These are phyloP conservation scores for Dicyrtomina minuta DNA, from an alignment of 2,888 invertebrate genomes.

Conservation along the genomic window DNA sequence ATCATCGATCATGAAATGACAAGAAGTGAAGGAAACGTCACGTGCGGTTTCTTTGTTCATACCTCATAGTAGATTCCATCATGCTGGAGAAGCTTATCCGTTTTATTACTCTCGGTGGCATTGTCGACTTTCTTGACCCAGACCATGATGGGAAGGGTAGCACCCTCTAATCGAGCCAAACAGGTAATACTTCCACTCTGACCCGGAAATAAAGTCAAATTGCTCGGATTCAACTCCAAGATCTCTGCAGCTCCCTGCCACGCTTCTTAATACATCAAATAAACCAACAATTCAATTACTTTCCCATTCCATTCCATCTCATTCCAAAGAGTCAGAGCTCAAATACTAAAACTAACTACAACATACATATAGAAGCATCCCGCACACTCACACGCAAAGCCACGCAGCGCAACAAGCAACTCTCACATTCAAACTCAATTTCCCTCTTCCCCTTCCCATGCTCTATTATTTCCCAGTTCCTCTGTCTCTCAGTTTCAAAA, in stretches of 20 bases:
- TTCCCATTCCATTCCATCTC: slow-evolving; percentile 26
- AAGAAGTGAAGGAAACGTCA: slow-evolving; percentile 18
- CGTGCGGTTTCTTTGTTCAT: slow-evolving; percentile 16
- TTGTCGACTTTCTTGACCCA: slow-evolving; percentile 49
- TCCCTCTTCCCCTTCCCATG: neutral
- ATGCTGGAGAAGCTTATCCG: slow-evolving; percentile 35
- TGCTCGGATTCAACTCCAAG: slow-evolving; percentile 47
- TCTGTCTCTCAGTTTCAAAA: neutral
- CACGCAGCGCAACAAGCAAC: no score
- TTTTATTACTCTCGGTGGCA: slow-evolving; percentile 18
- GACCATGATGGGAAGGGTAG: slow-evolving; percentile 38
- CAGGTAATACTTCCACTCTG: slow-evolving; percentile 49
- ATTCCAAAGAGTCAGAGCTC: no score
- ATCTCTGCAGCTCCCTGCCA: slow-evolving; percentile 46
- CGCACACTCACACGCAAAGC: no score
- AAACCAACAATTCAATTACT: slow-evolving; percentile 38
- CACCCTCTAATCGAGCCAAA: slow-evolving; percentile 42
- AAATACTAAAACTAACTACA: no score
- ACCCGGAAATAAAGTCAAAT: slow-evolving; percentile 48
- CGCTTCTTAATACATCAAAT: slow-evolving; percentile 25
- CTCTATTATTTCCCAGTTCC: neutral
- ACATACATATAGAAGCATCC: no score
- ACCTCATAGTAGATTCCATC: slow-evolving; percentile 47
- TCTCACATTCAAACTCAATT: no score
- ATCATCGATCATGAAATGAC: slow-evolving; percentile 20